Percentiles rank a stretch among this genome's conserved stretches.
phyloP scores from a whole-genome alignment of 1,140 invertebrate species.

The Goniozus legneri region DNA sequence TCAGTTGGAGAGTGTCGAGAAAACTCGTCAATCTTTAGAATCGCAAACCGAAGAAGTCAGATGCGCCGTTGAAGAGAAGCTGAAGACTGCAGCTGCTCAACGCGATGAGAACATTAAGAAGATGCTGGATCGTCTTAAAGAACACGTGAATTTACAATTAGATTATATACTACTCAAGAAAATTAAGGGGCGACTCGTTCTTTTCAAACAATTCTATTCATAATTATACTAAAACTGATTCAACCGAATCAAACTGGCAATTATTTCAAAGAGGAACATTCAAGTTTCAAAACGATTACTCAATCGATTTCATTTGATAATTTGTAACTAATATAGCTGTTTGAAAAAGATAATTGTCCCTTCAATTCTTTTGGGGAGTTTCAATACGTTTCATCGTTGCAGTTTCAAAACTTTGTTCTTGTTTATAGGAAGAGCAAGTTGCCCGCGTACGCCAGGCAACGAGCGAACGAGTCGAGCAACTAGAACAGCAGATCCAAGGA shows the following conservation, averaged over 20 bases:
- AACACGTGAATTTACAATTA: slow-evolving; percentile 69
- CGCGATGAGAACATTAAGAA: slow-evolving; percentile 84
- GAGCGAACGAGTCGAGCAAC: slow-evolving; percentile 62
- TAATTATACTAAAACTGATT: too few relatives aligned
- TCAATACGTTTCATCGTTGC: too few relatives aligned
- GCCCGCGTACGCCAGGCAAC: slow-evolving; percentile 64
- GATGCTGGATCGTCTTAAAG: slow-evolving; percentile 82
- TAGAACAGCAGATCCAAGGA: slow-evolving; percentile 67
- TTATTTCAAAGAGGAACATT: too few relatives aligned
- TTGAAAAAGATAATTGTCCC: too few relatives aligned
- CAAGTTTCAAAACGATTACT: too few relatives aligned
- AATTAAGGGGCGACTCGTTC: too few relatives aligned
- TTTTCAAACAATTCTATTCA: too few relatives aligned
- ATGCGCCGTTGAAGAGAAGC: slow-evolving; percentile 78
- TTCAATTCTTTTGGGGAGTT: too few relatives aligned
- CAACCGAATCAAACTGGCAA: too few relatives aligned
- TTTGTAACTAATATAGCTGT: too few relatives aligned
- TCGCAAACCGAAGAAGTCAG: slow-evolving; percentile 80
- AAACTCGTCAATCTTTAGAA: slow-evolving; percentile 75
- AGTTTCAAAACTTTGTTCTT: slow-evolving; percentile 3
- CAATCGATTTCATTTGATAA: slow-evolving; percentile 10
- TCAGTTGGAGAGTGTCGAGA: slow-evolving; percentile 78
- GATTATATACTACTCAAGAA: too few relatives aligned
- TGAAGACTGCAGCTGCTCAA: slow-evolving; percentile 77
- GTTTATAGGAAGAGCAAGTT: slow-evolving; percentile 67